phyloP scores from a whole-genome alignment of 2,888 invertebrate genomes.

The Stratiomys singularior region DNA sequence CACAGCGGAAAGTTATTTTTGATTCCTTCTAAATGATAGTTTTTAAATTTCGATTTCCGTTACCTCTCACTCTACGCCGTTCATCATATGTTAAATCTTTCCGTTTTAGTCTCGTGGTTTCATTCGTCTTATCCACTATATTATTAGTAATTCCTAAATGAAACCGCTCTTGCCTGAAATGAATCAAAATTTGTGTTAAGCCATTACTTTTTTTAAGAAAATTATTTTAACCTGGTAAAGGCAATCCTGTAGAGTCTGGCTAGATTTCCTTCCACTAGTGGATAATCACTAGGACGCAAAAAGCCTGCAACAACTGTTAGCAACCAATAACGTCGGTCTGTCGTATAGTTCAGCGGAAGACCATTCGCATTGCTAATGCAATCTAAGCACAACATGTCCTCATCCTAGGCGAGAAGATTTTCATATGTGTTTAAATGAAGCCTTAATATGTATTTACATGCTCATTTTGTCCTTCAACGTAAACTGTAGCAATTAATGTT shows the following conservation, averaged over 20 bases:
- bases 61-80: conserved; percentile 1
- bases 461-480: conserved; percentile 68
- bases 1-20: no score
- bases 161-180: conserved; percentile 78
- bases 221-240: conserved; percentile 73
- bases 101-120: not conserved
- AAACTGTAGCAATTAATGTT: conserved; percentile 77
- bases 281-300: conserved; percentile 68
- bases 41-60: not conserved
- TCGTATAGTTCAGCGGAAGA: conserved; percentile 59
- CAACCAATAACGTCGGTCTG: conserved; percentile 81
- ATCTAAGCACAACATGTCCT: conserved; percentile 58
- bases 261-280: conserved; percentile 77
- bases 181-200: not conserved
- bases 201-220: not conserved
- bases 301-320: conserved; percentile 76
- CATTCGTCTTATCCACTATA: conserved; percentile 56
- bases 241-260: conserved; percentile 83
- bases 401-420: conserved; percentile 57
- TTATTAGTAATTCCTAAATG: conserved; percentile 78
- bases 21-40: no score
- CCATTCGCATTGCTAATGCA: conserved; percentile 57
- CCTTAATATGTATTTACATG: not conserved
- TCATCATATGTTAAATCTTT: not conserved
- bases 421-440: not conserved